Evolutionary conservation across 2,888 invertebrate species (phyloP).

Genomic region (Ceraclea dissimilis): DNA sequence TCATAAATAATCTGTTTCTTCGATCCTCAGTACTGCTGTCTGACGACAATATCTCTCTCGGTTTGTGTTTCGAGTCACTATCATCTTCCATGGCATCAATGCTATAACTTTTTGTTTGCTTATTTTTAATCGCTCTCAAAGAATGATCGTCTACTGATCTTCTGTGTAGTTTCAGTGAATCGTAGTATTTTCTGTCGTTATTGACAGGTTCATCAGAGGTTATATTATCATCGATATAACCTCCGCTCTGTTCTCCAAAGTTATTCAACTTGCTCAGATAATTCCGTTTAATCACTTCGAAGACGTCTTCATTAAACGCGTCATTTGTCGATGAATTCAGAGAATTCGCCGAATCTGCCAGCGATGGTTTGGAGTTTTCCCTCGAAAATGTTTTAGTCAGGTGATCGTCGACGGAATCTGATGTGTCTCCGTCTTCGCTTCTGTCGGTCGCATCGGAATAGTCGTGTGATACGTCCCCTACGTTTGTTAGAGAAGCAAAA

Average conservation of each 20-base stretch:
- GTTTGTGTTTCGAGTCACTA: too few relatives aligned
- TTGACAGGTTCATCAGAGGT: background rate
- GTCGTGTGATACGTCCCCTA: too few relatives aligned
- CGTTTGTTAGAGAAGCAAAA: too few relatives aligned
- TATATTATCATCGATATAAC: conserved; percentile 1
- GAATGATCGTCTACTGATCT: background rate
- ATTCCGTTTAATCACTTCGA: conserved; percentile 31
- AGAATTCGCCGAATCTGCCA: background rate
- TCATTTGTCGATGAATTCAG: conserved; percentile 5
- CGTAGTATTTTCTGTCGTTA: conserved; percentile 10
- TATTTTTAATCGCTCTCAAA: background rate
- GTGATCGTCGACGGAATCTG: background rate
- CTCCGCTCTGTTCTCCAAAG: conserved; percentile 2
- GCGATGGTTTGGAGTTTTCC: background rate
- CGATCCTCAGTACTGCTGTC: too few relatives aligned
- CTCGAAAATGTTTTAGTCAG: background rate
- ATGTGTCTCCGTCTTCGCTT: background rate
- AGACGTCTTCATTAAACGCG: conserved; percentile 8
- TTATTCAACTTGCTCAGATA: conserved; percentile 37
- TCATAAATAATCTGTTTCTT: too few relatives aligned
- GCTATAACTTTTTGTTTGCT: background rate
- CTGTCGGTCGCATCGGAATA: too few relatives aligned
- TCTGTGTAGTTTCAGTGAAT: conserved; percentile 9
- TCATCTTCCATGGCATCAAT: background rate
- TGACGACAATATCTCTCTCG: too few relatives aligned